Evolutionary conservation across 2,113 vertebrate genomes (phyloP).

Genomic region (Athene noctua): DNA sequence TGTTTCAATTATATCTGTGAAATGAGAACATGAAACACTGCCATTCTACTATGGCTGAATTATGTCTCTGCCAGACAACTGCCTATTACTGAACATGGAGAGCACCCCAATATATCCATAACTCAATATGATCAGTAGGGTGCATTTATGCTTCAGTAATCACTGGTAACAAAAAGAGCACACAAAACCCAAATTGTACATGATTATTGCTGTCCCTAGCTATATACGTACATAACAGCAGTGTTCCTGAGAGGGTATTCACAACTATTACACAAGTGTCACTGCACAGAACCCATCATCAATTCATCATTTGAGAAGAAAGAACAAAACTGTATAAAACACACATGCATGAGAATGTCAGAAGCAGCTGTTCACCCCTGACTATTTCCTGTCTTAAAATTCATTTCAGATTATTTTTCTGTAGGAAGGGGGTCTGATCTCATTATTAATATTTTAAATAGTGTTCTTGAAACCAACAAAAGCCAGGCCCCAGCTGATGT

Average conservation of each 20-base stretch:
- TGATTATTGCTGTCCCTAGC: not conserved
- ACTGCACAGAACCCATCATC: not conserved
- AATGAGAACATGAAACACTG: not conserved
- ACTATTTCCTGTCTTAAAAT: not conserved
- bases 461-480: not conserved
- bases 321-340: not conserved
- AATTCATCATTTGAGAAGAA: not conserved
- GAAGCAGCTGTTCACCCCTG: not conserved
- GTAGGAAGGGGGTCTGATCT: not conserved
- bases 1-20: not conserved
- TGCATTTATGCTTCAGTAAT: not conserved
- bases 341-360: fast-evolving
- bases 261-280: not conserved
- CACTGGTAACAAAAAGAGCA: not conserved
- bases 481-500: not conserved
- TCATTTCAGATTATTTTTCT: not conserved
- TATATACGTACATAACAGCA: fast-evolving
- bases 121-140: not conserved
- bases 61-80: not conserved
- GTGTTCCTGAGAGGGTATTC: not conserved
- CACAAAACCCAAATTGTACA: not conserved
- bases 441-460: not conserved
- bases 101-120: not conserved
- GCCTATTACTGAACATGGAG: not conserved
- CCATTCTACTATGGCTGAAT: not conserved